phyloP scores from a whole-genome alignment of 1,140 invertebrate genomes.

The Zaprionus ghesquierei region DNA sequence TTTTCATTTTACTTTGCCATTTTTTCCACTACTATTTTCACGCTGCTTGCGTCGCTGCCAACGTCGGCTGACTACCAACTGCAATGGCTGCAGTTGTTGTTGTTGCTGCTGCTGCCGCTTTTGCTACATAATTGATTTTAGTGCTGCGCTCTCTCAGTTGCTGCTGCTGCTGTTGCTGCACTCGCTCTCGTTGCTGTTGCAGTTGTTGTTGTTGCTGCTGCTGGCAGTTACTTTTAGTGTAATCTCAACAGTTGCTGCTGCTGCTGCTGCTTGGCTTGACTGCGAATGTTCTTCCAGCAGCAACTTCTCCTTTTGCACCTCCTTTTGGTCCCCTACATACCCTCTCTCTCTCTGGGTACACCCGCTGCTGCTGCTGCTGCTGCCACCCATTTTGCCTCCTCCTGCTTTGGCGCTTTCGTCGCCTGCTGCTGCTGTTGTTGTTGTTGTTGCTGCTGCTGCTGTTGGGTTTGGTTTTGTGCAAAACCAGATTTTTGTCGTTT shows the following conservation, averaged over 20 bases:
- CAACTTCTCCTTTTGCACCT: slow-evolving; percentile 47
- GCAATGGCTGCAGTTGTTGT: slow-evolving; percentile 44
- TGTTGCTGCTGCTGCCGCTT: slow-evolving; percentile 52
- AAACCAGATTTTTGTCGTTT: slow-evolving; percentile 79
- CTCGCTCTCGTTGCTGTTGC: slow-evolving; percentile 1
- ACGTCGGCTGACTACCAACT: slow-evolving; percentile 32
- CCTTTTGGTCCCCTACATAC: background rate
- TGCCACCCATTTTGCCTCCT: slow-evolving; percentile 29
- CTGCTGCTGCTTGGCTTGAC: slow-evolving; percentile 36
- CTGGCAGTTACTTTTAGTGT: slow-evolving; percentile 76
- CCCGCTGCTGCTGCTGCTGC: background rate
- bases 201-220: slow-evolving; percentile 26
- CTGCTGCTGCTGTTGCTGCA: slow-evolving; percentile 23
- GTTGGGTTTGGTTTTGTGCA: slow-evolving; percentile 70
- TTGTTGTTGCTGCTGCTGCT: slow-evolving; percentile 37
- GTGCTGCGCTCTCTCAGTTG: slow-evolving; percentile 65
- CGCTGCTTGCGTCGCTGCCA: slow-evolving; percentile 52
- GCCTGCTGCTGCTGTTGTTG: slow-evolving; percentile 35
- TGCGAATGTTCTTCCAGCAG: slow-evolving; percentile 61
- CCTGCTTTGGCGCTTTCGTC: slow-evolving; percentile 61
- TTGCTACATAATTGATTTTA: slow-evolving; percentile 80
- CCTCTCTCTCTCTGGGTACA: too few relatives aligned
- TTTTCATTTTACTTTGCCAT: slow-evolving; percentile 60
- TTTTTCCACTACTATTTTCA: slow-evolving; percentile 77
- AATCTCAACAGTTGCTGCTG: slow-evolving; percentile 73